Evolutionary conservation across 2,797 vertebrate species (phyloP).

Genomic region (Oreortyx pictus): DNA sequence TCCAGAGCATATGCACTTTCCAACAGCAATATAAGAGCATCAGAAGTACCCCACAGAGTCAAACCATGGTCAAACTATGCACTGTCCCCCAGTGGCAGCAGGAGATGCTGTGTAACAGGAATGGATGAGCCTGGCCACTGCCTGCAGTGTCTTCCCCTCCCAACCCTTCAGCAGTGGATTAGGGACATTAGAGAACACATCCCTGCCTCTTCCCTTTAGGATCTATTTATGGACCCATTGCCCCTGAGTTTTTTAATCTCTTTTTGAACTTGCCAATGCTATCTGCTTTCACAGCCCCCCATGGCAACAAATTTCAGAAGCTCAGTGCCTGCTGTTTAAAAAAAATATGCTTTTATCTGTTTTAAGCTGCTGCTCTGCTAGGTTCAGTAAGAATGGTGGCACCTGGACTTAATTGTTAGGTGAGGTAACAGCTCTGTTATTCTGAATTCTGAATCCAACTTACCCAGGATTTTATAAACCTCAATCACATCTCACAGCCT

Average conservation of each 20-base stretch:
- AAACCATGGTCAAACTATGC: neutral
- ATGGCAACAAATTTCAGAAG: neutral
- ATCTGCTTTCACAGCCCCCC: neutral
- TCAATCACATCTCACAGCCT: neutral
- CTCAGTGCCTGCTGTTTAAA: neutral
- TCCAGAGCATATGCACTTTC: slow-evolving; percentile 3
- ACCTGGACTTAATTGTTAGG: neutral
- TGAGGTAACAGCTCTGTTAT: neutral
- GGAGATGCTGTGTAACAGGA: neutral
- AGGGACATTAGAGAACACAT: neutral
- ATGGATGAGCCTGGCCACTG: neutral
- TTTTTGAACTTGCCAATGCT: neutral
- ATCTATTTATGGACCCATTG: neutral
- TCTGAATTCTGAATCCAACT: neutral
- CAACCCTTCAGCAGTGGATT: neutral
- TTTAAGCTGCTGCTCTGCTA: neutral
- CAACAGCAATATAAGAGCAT: neutral
- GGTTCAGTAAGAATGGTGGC: neutral
- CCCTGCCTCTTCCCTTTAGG: neutral
- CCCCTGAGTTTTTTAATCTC: neutral
- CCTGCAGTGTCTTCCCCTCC: neutral
- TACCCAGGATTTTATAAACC: neutral
- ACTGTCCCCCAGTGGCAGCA: neutral
- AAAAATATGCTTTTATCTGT: neutral
- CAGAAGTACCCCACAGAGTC: neutral